These are phyloP conservation scores for Sebastes hubbsi DNA, from an alignment of 2,797 vertebrate species.

Conservation along the genomic window DNA sequence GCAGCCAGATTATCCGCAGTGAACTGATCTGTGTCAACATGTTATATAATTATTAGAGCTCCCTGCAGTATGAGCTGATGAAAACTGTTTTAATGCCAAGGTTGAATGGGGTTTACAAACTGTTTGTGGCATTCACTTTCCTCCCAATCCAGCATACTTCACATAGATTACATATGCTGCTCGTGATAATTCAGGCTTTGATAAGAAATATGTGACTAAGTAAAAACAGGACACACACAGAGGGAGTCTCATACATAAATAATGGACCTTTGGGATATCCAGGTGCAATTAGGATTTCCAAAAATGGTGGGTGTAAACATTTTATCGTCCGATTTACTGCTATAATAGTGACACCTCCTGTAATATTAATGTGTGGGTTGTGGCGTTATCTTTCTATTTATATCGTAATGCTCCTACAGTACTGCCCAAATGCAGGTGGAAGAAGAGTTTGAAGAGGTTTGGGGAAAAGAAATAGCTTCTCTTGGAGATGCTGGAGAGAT, in stretches of 20 bases:
- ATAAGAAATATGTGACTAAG: slow-evolving; percentile 16
- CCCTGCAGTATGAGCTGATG: slow-evolving; percentile 27
- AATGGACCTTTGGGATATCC: slow-evolving; percentile 53
- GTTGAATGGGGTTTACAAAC: background rate
- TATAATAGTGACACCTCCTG: slow-evolving; percentile 18
- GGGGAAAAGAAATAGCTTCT: background rate
- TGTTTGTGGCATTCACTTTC: background rate
- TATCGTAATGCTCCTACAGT: background rate
- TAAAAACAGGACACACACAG: slow-evolving; percentile 47
- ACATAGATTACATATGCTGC: slow-evolving; percentile 12
- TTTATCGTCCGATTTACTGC: slow-evolving; percentile 18
- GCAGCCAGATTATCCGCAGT: slow-evolving; percentile 27
- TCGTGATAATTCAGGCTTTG: slow-evolving; percentile 8
- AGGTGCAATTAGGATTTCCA: slow-evolving; percentile 53
- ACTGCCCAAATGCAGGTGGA: background rate
- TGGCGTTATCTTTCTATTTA: slow-evolving; percentile 24
- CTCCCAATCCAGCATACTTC: background rate
- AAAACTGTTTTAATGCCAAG: slow-evolving; percentile 15
- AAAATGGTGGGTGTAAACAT: slow-evolving; percentile 47
- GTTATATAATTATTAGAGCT: slow-evolving; percentile 48
- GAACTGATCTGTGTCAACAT: slow-evolving; percentile 46
- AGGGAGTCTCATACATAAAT: slow-evolving; percentile 61
- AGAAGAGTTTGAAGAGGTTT: background rate
- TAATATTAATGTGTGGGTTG: slow-evolving; percentile 48
- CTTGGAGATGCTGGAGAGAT: background rate